Conservation (phyloP, 30 jellyfish, hydroid and myxozoan species). For the Catostylus mosaicus region DNA sequence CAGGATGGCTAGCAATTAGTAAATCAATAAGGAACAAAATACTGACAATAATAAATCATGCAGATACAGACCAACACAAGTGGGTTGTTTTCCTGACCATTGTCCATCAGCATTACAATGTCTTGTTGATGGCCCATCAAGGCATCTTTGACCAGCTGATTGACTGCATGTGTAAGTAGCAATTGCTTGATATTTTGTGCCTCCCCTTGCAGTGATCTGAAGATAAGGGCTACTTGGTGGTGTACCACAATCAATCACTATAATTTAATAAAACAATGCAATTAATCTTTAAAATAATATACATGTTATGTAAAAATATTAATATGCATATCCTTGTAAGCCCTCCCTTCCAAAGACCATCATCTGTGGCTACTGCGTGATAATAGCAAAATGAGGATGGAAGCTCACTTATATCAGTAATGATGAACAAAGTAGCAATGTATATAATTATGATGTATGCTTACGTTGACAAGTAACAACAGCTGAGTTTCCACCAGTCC, state of each 20-base stretch:
- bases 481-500: conserved; percentile 93
- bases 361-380: not conserved
- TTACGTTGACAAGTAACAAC: conserved; percentile 65
- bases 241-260: conserved; percentile 86
- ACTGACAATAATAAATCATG: no score
- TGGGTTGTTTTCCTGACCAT: conserved; percentile 92
- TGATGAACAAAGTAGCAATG: no score
- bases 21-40: no score
- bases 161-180: conserved; percentile 85
- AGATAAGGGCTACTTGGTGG: conserved; percentile 53
- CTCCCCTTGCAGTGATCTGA: conserved; percentile 44
- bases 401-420: no score
- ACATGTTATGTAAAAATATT: no score
- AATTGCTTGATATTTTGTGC: conserved; percentile 67
- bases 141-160: conserved; percentile 80
- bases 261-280: no score
- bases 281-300: no score
- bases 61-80: conserved; percentile 67
- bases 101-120: conserved; percentile 93
- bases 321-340: no score
- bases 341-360: not conserved
- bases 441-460: no score
- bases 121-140: conserved; percentile 83
- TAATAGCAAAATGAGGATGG: not conserved
- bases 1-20: no score